phyloP scores from a whole-genome alignment of 2,113 vertebrate species.

The Murina feae region DNA sequence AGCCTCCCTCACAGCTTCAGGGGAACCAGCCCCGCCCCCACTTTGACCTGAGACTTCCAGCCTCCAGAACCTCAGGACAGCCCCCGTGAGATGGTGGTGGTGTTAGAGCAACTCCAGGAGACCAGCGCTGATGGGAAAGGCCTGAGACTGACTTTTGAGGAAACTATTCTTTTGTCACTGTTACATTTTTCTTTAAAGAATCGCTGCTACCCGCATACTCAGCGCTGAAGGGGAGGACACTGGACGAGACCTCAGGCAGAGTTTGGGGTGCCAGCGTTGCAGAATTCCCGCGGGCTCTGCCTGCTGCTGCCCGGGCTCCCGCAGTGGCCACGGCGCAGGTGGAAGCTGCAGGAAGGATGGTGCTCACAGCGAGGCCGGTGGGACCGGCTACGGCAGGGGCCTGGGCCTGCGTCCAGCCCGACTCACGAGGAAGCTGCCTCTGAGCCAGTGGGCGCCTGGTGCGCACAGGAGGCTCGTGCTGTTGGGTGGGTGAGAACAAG shows the following conservation, averaged over 20 bases:
- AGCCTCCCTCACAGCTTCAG: not conserved
- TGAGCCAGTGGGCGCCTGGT: too few species aligned
- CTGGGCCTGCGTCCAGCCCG: too few species aligned
- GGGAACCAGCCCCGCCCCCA: not conserved
- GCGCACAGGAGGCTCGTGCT: fast-evolving
- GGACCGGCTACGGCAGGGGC: not conserved
- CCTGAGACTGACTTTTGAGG: not conserved
- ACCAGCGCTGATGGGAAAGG: too few species aligned
- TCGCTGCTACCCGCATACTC: not conserved
- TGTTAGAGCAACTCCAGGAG: not conserved
- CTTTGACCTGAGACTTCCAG: not conserved
- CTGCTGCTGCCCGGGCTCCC: not conserved
- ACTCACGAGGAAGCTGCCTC: not conserved
- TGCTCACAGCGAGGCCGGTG: not conserved
- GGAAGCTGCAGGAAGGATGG: not conserved
- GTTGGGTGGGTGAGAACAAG: not conserved
- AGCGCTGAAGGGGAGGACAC: not conserved
- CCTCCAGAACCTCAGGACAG: too few species aligned
- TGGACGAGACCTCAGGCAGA: not conserved
- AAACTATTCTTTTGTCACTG: not conserved
- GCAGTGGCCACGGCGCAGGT: not conserved
- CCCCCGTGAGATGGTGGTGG: not conserved
- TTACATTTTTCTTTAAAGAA: not conserved
- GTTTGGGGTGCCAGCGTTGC: fast-evolving
- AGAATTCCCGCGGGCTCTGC: not conserved